Base-by-base conservation (phyloP, 30 jellyfish, hydroid and myxozoan genomes). In the Hydractinia symbiolongicarpus region DNA sequence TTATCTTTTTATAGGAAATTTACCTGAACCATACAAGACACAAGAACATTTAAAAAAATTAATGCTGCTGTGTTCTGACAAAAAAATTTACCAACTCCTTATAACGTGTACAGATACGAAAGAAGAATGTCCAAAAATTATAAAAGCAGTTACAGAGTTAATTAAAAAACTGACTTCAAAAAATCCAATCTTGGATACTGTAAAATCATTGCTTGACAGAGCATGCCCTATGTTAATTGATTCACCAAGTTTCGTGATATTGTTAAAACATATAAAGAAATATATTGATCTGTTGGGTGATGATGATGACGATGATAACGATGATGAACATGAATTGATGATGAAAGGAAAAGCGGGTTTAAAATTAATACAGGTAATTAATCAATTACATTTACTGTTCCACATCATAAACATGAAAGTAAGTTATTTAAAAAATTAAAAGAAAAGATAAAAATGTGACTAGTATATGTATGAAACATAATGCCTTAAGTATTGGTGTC, bases 141-240 rank as follows among this genome's bases (percentile, higher is more conserved):
- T 79, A 67, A 91, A 86, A 86, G 78, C 95, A 52, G 92, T 91
- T 66, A 89, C 95, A 7, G 98, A 91, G 17, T 80, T 91, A 20
- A 89, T 91, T 11, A 93, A 86, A 88, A 91, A 71, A 61, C 76
- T 83, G 81, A 20, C 87, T 79, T 76, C 96, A 6, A 68, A 84
- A 71, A 87, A 82, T 60, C 91, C 97, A 17, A 82, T 87, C 15
- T 80, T 93, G 53, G 98, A 87, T 56, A 93, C 98, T 5, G 95
- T 93, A 51, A 93, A 93, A 71, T 91, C 94, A 13, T 67, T 93
- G 54, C 86, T 93, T 54, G 98, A 93, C 78, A 72, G 96, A 44
- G 88, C 88, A 58, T 87, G 96, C 69, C 95, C 91, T 52, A 80
- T 93, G 96, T 50, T 93, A 81, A 85, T 93, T 49, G 98, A 93